Evolutionary conservation across 53 echinoderm and acorn worm genomes (phyloP).

Genomic region (Astropecten irregularis): DNA sequence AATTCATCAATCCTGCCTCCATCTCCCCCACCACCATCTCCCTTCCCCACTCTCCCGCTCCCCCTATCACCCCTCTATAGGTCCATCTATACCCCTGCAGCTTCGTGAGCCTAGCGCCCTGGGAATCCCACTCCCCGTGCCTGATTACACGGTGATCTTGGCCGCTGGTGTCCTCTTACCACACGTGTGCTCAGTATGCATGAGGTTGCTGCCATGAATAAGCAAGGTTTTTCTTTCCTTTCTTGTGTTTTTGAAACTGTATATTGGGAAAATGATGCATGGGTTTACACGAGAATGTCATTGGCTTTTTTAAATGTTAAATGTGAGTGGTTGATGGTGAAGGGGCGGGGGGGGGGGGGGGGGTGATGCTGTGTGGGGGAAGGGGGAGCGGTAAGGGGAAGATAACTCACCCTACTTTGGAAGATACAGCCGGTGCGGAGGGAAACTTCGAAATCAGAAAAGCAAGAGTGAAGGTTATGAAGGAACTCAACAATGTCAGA

Average conservation of each 20-base stretch:
- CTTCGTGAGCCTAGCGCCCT: too few relatives aligned
- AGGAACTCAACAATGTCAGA: too few relatives aligned
- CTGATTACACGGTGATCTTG: too few relatives aligned
- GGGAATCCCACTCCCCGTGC: slow-evolving; percentile 41
- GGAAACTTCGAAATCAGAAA: too few relatives aligned
- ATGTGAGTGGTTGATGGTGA: too few relatives aligned
- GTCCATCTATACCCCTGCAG: too few relatives aligned
- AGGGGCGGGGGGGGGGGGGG: not conserved
- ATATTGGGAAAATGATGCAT: slow-evolving; percentile 38
- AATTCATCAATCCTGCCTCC: slow-evolving; percentile 17
- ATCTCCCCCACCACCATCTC: too few relatives aligned
- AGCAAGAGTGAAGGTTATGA: too few relatives aligned
- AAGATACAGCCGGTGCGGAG: not conserved
- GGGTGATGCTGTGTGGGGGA: not conserved
- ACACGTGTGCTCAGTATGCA: slow-evolving; percentile 47
- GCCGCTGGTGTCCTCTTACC: slow-evolving; percentile 36
- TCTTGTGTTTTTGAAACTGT: slow-evolving; percentile 29
- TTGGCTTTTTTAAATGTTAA: slow-evolving; percentile 39
- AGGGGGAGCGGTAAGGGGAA: not conserved
- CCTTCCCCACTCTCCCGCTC: not conserved
- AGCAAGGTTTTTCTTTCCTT: too few relatives aligned
- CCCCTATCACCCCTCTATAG: too few relatives aligned
- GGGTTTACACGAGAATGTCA: slow-evolving; percentile 3
- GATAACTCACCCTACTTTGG: not conserved
- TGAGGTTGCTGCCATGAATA: slow-evolving; percentile 32